Evolutionary conservation across 2,113 vertebrate genomes (phyloP).

Genomic region (Nymphicus hollandicus): DNA sequence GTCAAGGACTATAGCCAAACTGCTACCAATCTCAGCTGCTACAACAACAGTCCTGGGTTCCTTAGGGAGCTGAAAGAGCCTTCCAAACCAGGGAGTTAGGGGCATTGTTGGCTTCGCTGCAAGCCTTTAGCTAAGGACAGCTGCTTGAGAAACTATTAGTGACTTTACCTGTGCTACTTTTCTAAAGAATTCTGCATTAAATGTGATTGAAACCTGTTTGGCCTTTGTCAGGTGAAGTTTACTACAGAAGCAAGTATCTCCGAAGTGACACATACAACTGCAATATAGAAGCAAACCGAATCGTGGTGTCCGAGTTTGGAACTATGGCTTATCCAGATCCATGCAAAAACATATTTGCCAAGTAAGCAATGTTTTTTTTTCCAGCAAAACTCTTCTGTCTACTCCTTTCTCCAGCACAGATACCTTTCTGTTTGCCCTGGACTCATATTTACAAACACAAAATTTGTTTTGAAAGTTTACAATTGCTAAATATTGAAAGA

Average conservation of each 20-base stretch:
- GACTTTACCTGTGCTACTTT: neutral
- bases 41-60: neutral
- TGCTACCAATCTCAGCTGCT: neutral
- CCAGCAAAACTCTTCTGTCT: neutral
- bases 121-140: neutral
- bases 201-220: neutral
- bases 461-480: neutral
- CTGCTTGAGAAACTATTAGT: neutral
- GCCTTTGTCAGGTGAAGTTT: conserved; percentile 83
- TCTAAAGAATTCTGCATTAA: neutral
- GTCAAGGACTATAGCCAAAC: neutral
- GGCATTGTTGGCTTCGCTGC: neutral
- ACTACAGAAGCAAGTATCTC: conserved; percentile 90
- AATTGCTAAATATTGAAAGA: neutral
- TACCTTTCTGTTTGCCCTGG: neutral
- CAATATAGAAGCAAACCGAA: conserved; percentile 84
- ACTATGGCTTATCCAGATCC: conserved; percentile 94
- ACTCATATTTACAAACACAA: neutral
- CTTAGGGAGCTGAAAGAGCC: neutral
- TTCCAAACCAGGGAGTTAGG: neutral
- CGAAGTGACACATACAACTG: conserved; percentile 84
- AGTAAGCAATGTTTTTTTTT: conserved; percentile 73
- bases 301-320: conserved; percentile 93
- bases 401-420: neutral
- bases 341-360: conserved; percentile 92